A percentile compares a stretch with the other conserved stretches of the same genome.
These are phyloP conservation scores for Clarias gariepinus DNA, from an alignment of 2,113 vertebrate genomes.

Conservation along the genomic window DNA sequence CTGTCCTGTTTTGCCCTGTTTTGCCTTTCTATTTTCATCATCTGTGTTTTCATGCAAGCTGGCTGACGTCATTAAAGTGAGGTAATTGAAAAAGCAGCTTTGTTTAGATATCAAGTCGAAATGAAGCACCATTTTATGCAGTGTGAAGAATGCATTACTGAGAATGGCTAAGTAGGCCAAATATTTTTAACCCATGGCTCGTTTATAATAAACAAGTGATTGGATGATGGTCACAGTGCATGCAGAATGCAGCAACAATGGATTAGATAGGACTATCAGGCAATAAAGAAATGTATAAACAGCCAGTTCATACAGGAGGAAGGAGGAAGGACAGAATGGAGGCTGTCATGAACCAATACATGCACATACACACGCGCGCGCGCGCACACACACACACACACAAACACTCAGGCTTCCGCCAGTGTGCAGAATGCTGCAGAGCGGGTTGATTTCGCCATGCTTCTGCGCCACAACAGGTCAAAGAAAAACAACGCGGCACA, in stretches of 20 bases:
- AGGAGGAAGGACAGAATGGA: conserved; percentile 30
- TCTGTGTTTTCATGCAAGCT: conserved; percentile 48
- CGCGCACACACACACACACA: not conserved
- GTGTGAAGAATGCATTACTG: not conserved
- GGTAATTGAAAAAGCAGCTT: conserved; percentile 50
- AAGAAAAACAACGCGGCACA: conserved; percentile 39
- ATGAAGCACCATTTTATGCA: not conserved
- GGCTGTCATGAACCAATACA: conserved; percentile 32
- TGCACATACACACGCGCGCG: not conserved
- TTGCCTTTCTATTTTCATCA: conserved; percentile 38
- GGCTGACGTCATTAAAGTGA: conserved; percentile 52
- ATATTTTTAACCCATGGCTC: not conserved
- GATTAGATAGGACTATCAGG: not conserved
- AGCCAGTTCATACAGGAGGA: conserved; percentile 11
- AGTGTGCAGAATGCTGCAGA: conserved; percentile 65
- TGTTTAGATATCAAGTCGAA: conserved; percentile 29
- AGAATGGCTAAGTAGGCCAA: not conserved
- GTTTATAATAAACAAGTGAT: not conserved
- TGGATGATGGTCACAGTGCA: not conserved
- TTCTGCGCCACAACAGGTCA: conserved; percentile 61
- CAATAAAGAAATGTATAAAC: conserved; percentile 16
- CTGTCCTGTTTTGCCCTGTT: not conserved
- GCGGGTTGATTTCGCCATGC: conserved; percentile 67
- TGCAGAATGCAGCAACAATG: conserved; percentile 1
- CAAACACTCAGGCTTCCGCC: not conserved